Conservation (phyloP, 2,113 vertebrate species). For the Corythaeola cristata region DNA sequence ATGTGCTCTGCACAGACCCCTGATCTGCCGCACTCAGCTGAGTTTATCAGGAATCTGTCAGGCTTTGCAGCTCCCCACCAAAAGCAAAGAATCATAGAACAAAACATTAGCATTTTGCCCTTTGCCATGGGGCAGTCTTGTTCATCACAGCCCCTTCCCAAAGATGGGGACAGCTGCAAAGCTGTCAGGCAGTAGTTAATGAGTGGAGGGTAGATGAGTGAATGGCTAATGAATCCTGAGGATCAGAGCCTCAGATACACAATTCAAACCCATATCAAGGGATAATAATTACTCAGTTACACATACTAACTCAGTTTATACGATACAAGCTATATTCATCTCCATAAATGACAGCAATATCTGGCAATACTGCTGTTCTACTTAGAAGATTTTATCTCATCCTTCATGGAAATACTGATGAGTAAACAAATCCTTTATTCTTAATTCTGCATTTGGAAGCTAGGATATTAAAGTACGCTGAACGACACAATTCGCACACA, state of each 20-base stretch:
- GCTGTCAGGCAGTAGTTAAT: not conserved
- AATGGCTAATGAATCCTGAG: not conserved
- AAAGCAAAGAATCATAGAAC: not conserved
- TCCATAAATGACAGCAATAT: not conserved
- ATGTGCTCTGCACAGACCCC: not conserved
- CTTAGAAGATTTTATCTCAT: not conserved
- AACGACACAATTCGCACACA: not conserved
- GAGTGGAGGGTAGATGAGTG: not conserved
- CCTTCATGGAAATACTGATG: not conserved
- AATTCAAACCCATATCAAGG: not conserved
- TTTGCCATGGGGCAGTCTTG: not conserved
- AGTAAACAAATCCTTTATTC: slow-evolving; percentile 2
- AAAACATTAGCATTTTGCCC: not conserved
- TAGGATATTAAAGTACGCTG: not conserved
- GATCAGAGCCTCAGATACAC: not conserved
- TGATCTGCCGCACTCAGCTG: not conserved
- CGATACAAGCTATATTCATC: not conserved
- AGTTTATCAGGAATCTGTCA: not conserved
- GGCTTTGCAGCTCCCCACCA: not conserved
- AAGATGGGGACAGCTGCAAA: not conserved
- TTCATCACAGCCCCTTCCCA: not conserved
- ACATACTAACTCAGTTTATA: not conserved
- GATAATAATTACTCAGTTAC: not conserved
- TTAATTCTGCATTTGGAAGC: not conserved
- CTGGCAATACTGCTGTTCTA: not conserved